Evolutionary conservation across 1,140 invertebrate genomes (phyloP), one percentile per base, ranked within the genome.

Genomic region (Pogonus chalceus): DNA sequence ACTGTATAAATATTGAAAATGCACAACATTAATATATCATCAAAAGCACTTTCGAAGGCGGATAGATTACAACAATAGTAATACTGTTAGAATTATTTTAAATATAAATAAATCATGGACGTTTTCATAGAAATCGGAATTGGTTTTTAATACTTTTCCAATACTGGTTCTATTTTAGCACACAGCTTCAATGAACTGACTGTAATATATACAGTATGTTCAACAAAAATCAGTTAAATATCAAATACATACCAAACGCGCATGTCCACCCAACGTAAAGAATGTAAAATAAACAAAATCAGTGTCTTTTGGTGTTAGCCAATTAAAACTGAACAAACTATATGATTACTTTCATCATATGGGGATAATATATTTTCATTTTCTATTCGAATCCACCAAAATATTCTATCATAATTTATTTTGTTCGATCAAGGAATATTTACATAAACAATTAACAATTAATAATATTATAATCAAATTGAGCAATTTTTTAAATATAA

Each of bases 211-310:
- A 20, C 4, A 46, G 20, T 46, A 7, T n/a, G 4, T 46, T 9
- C 7, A 7, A 14, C 3, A 46, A 46, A 7, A 23, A 20, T 49
- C 20, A 49, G 10, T 54, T 57, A 57, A 23, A 53, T 47, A 61
- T 61, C 60, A 65, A n/a, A 67, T 68, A 68, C 66, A 66, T 68
- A 68, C 66, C 66, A 65, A 67, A 65, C 64, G 66, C 63, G 62
- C 62, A 67, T 61, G 59, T 68, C 65, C 66, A 68, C 61, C 62
- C 62, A 67, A 68, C 62, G 66, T 62, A 68, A 68, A 64, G 61
- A 67, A 61, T 68, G 60, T 62, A 67, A 64, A 66, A 67, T 56
- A 65, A 66, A 66, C 49, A 58, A 68, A 68, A 62, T 68, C 64
- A 65, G 66, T 68, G 65, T 62, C 61, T 62, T 55, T 57, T 63